Evolutionary conservation across 2,888 invertebrate species (phyloP), one percentile per base, ranked within the genome.

Genomic region (Ametastegia equiseti): DNA sequence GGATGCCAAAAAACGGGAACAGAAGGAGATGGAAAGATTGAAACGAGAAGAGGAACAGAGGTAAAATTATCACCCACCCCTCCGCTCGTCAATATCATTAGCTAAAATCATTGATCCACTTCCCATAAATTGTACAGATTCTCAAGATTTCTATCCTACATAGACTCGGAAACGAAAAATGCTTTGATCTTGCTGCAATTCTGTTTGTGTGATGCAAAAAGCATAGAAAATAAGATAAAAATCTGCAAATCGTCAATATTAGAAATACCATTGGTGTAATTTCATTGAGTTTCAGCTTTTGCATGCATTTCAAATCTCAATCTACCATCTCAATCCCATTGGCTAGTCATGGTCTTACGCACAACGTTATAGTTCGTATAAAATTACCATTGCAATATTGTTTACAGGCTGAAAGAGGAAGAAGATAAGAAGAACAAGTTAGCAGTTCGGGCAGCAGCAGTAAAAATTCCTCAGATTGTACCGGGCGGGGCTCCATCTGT

Each of bases 21-120:
- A 91, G 81, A 91, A 92, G 83, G 93, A 93, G 86, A 90, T 91
- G 11, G 93, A 93, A 82, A 91, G 92, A 82, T 85, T 87, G 82
- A 89, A 86, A 81, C 86, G 85, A 81, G 88, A 90, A 80, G 89
- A 88, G 81, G 85, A 86, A 60, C 86, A 87, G 83, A 93, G 92
- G 90, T 89, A 84, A 71, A 78, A 60, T n/a, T 63, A 23, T 13
- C 27, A 50, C n/a, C 45, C 27, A 11, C 50, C 42, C 1, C 1
- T 80, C n/a, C n/a, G n/a, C n/a, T n/a, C n/a, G n/a, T n/a, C n/a
- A n/a, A n/a, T n/a, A 80, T 75, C 30, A 30, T 11, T 79, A 9
- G 77, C 2, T n/a, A n/a, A 79, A 42, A 65, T 47, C 54, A 23
- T 23, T 54, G 23, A 54, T n/a, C 23, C 23, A 6, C 54, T 54